Evolutionary conservation across 2,113 vertebrate species (phyloP), one percentile per base, ranked within the genome.

Genomic region (Tursiops truncatus): DNA sequence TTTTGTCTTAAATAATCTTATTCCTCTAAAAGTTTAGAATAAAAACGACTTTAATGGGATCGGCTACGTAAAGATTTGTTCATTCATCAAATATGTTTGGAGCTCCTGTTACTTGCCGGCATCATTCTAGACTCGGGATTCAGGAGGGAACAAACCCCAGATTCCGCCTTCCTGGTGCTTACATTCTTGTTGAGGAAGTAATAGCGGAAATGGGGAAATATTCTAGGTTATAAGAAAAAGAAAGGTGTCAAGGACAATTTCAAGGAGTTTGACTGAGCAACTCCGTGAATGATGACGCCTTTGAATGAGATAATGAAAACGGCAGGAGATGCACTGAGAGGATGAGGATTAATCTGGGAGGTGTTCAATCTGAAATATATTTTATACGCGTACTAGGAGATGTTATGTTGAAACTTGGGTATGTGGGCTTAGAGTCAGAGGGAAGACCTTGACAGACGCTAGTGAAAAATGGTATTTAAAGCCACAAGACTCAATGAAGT

Each of bases 41-140:
- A 13, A 94, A 6, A 94, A 41, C 47, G 50, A 3, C 17, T 5
- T 70, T 56, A 53, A 56, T 44, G 8, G 1, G 5, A n/a, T 13
- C 26, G 25, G 3, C 28, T 68, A 17, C 3, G 8, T 44, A 36
- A 89, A 36, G 84, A 60, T 25, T 56, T 33, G 1, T 60, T 38
- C 56, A 11, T 25, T 15, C 68, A 8, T 21, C 26, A n/a, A 47
- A 18, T 28, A 3, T 1, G 2, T 58, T 28, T 10, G 41, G 36
- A 15, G 7, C 12, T 82, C 10, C 28, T 53, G 73, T 33, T 21
- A 23, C 2, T 0, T 17, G 4, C 17, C 2, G 2, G 18, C 14
- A 21, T 10, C 63, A n/a, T 31, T 58, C 28, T 8, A 41, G 25
- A 67, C 23, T 25, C 0, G 0, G 50, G 31, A 33, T 63, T 62